Evolutionary conservation across 2,113 vertebrate species (phyloP).

Genomic region (Aspiorhynchus laticeps): DNA sequence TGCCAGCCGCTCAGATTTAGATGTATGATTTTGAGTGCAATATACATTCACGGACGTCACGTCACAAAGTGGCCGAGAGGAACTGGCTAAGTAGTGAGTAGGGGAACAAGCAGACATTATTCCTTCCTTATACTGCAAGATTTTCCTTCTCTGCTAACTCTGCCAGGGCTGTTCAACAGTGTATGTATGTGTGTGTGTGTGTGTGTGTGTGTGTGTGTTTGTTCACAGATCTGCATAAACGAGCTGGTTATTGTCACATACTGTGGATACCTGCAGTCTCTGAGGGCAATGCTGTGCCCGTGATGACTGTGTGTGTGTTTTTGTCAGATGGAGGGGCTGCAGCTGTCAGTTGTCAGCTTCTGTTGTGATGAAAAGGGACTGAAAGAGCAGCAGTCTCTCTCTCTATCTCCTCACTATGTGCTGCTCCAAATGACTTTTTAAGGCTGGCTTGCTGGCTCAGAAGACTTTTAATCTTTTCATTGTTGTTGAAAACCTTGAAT

Average conservation of each 20-base stretch:
- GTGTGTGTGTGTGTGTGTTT: slow-evolving; percentile 19
- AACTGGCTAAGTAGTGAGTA: not conserved
- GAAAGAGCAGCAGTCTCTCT: slow-evolving; percentile 16
- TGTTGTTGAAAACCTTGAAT: slow-evolving; percentile 28
- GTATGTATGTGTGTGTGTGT: slow-evolving; percentile 1
- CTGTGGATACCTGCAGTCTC: slow-evolving; percentile 53
- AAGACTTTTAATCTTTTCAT: slow-evolving; percentile 23
- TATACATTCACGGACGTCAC: not conserved
- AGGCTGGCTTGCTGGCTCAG: slow-evolving; percentile 23
- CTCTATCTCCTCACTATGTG: slow-evolving; percentile 11
- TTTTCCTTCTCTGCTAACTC: not conserved
- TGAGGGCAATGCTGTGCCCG: slow-evolving; percentile 54
- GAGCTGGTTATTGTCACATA: slow-evolving; percentile 34
- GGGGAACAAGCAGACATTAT: not conserved
- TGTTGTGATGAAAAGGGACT: slow-evolving; percentile 45
- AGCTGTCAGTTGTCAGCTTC: slow-evolving; percentile 46
- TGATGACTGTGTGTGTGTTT: slow-evolving; percentile 39
- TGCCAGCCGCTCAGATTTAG: not conserved
- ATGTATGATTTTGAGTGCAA: not conserved
- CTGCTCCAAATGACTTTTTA: slow-evolving; percentile 31
- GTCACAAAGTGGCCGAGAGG: not conserved
- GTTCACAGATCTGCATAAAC: slow-evolving; percentile 45
- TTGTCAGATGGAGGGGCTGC: slow-evolving; percentile 40
- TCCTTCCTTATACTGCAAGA: not conserved
- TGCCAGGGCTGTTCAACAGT: slow-evolving; percentile 4